Conservation (phyloP, 1,140 invertebrate species). For the Drosophila eugracilis region DNA sequence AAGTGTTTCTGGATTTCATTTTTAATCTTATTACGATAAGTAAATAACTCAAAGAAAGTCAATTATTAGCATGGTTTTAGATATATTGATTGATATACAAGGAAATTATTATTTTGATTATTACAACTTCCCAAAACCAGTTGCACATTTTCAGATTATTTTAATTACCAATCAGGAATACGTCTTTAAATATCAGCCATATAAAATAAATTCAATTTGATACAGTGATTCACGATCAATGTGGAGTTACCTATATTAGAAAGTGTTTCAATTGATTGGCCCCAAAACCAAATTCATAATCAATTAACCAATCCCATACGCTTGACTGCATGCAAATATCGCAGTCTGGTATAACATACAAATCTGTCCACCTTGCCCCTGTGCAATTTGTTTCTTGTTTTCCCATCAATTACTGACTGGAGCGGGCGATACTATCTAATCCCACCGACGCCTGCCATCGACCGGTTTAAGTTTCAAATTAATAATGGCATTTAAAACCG, state of each 20-base stretch:
- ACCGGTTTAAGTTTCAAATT: conserved; percentile 41
- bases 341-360: conserved; percentile 11
- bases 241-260: conserved; percentile 17
- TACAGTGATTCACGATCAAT: too few species aligned
- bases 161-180: background rate
- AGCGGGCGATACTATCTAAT: conserved; percentile 26
- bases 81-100: background rate
- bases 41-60: background rate
- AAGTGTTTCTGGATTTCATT: background rate
- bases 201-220: background rate
- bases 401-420: conserved; percentile 33
- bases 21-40: background rate
- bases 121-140: background rate
- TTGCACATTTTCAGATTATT: background rate
- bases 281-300: conserved; percentile 3
- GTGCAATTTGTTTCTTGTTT: conserved; percentile 39
- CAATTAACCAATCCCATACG: conserved; percentile 11
- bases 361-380: conserved; percentile 33
- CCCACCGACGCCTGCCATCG: conserved; percentile 27
- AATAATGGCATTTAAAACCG: conserved; percentile 30
- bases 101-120: background rate
- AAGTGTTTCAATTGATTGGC: conserved; percentile 12
- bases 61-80: too few species aligned
- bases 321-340: conserved; percentile 13
- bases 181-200: too few species aligned